These are phyloP conservation scores for Rallus crepitans DNA, from an alignment of 2,797 vertebrate species.

Conservation along the genomic window DNA sequence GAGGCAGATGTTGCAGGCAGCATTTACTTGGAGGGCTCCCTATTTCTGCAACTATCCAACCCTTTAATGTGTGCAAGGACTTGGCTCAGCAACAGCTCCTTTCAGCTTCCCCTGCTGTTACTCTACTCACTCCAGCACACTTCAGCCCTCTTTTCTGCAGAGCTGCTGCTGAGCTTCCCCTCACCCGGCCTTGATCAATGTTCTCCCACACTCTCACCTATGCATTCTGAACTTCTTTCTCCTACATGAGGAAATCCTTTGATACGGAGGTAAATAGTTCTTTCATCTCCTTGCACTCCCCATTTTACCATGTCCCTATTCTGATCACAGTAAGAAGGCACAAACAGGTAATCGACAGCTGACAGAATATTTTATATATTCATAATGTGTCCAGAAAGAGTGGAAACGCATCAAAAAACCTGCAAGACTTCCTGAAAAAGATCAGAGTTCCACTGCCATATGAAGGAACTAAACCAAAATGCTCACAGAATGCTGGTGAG, in stretches of 20 bases:
- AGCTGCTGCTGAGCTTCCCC: not conserved
- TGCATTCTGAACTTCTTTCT: constrained; percentile 16
- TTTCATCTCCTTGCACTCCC: not conserved
- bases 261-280: not conserved
- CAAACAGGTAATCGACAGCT: not conserved
- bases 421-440: not conserved
- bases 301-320: not conserved
- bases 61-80: not conserved
- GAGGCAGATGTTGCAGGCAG: constrained; percentile 52
- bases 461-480: not conserved
- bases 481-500: not conserved
- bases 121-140: constrained; percentile 6
- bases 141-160: not conserved
- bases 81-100: constrained; percentile 2
- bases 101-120: constrained; percentile 34
- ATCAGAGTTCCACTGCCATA: not conserved
- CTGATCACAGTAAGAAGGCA: not conserved
- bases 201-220: not conserved
- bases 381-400: not conserved
- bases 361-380: not conserved
- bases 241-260: not conserved
- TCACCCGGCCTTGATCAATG: not conserved
- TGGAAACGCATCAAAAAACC: not conserved
- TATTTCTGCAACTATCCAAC: constrained; percentile 8
- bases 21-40: constrained; percentile 20